Base-by-base conservation (phyloP, 2,797 vertebrate genomes). In the Danio choprae region DNA sequence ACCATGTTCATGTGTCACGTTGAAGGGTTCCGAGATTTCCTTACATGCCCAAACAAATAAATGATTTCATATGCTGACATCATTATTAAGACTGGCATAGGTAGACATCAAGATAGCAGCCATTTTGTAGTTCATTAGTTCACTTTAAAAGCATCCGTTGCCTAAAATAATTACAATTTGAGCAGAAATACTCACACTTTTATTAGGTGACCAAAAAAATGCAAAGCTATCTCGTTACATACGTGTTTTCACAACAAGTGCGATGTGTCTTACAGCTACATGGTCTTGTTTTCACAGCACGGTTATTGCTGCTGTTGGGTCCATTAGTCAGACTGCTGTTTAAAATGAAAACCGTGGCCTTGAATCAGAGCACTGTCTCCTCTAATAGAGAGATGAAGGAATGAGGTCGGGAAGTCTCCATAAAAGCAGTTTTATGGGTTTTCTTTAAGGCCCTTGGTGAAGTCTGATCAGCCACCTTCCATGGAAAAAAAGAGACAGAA, bases 401-500 rank as follows among this genome's bases (percentile, higher is more conserved):
- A 83, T 76, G 82, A 84, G 84, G 88, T 91, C 92, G 90, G 89
- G 91, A 90, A 92, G 90, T 92, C 90, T 85, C 92, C 90, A 95
- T 96, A 96, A 95, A 96, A 95, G 87, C 89, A 87, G 84, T 86
- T 97, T 97, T 96, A 97, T 93, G 93, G 91, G 92, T 92, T 91
- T 89, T 91, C 93, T 93, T 91, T 89, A 93, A 92, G 94, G 89
- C 87, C 89, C 48, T 74, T 36, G 50, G 73, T 80, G 89, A 92
- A 90, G 89, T 85, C 92, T 92, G 93, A 88, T 84, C 90, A 85
- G 86, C 83, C 91, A 89, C 91, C 89, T 92, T 95, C 94, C 92
- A 87, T 92, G 94, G 94, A 94, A 95, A 95, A 95, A 95, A 93
- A 93, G 93, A 76, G 93, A 92, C 90, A 84, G 90, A 94, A 88